Evolutionary conservation across 2,888 invertebrate species (phyloP).

Genomic region (Ophion costatus): DNA sequence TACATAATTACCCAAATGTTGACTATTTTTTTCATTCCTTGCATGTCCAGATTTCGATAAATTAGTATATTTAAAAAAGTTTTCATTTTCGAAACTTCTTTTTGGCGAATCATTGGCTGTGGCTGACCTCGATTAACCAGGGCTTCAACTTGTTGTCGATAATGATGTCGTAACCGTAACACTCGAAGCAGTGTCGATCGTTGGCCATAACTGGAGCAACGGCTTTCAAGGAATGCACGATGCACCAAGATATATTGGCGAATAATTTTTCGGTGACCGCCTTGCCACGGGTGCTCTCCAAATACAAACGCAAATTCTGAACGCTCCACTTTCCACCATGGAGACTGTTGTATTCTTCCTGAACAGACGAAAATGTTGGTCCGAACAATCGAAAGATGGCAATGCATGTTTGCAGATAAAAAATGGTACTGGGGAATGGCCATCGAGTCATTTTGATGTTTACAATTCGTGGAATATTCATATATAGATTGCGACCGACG

Average conservation of each 20-base stretch:
- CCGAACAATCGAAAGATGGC: not conserved
- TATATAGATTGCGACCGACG: too few relatives aligned
- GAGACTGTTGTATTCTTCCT: slow-evolving; percentile 96
- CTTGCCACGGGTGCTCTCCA: slow-evolving; percentile 96
- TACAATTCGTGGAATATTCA: too few relatives aligned
- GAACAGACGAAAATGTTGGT: slow-evolving; percentile 66
- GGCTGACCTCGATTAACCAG: slow-evolving; percentile 83
- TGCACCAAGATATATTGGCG: slow-evolving; percentile 94
- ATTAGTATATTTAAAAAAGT: not conserved
- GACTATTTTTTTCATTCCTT: too few relatives aligned
- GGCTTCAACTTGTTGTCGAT: slow-evolving; percentile 97
- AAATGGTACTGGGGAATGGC: too few relatives aligned
- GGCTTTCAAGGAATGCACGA: slow-evolving; percentile 96
- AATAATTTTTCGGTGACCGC: slow-evolving; percentile 95
- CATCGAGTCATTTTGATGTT: too few relatives aligned
- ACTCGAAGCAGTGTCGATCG: slow-evolving; percentile 96
- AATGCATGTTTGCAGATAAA: not conserved
- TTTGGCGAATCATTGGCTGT: slow-evolving; percentile 7
- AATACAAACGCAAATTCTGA: slow-evolving; percentile 93
- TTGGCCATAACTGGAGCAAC: slow-evolving; percentile 97
- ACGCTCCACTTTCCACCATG: slow-evolving; percentile 98
- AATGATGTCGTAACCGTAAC: slow-evolving; percentile 98
- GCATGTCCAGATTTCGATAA: not conserved
- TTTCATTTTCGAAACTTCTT: not conserved
- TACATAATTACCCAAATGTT: too few relatives aligned